phyloP scores from a whole-genome alignment of 1,140 invertebrate genomes.

The Cydia pomonella region DNA sequence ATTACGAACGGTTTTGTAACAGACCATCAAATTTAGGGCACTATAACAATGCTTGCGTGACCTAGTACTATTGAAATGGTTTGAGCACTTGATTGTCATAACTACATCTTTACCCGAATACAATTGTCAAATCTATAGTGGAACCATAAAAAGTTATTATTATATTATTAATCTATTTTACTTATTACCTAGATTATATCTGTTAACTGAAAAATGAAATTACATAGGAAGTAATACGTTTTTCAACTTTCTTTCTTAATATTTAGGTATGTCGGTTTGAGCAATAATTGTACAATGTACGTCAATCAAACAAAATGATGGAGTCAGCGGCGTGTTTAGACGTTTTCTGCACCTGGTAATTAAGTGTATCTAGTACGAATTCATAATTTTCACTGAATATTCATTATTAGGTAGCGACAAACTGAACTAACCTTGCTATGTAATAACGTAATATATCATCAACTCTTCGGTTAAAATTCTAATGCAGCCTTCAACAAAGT shows the following conservation, averaged over 20 bases:
- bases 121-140: no score
- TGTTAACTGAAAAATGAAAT: no score
- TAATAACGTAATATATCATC: constrained; percentile 24
- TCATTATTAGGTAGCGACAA: constrained; percentile 25
- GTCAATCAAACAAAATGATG: not conserved
- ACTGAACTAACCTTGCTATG: not conserved
- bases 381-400: constrained; percentile 17
- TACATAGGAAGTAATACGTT: no score
- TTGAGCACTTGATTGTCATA: not conserved
- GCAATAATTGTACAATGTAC: not conserved
- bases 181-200: no score
- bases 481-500: not conserved
- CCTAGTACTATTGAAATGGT: constrained; percentile 20
- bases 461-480: constrained; percentile 17
- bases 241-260: no score
- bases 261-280: not conserved
- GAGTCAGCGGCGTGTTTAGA: not conserved
- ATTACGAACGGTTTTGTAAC: constrained; percentile 61
- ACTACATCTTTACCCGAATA: not conserved
- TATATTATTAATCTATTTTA: no score
- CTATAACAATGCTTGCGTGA: constrained; percentile 26
- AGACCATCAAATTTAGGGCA: constrained; percentile 39
- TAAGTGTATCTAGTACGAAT: constrained; percentile 13
- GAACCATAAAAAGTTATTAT: no score
- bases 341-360: not conserved